Conservation (phyloP, 2,113 vertebrate genomes). For the Copsychus sechellarum region DNA sequence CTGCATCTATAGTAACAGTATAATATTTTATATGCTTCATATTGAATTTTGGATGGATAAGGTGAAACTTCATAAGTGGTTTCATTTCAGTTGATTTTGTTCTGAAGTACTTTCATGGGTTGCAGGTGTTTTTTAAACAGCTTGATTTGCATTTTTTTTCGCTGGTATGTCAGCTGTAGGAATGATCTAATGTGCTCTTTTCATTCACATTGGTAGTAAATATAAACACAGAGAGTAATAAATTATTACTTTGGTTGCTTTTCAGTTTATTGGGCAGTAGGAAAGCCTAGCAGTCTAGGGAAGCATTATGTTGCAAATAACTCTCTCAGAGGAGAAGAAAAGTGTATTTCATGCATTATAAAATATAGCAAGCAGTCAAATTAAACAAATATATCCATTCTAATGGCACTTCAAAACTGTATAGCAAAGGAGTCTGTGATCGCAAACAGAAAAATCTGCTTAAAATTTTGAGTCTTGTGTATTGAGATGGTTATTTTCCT, state of each 20-base stretch:
- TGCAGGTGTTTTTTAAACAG: not conserved
- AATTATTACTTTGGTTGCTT: not conserved
- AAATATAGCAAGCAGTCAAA: slow-evolving; percentile 2
- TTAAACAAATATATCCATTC: not conserved
- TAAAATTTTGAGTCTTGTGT: not conserved
- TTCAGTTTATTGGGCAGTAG: not conserved
- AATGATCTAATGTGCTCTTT: not conserved
- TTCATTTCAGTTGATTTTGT: not conserved
- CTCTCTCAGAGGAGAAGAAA: not conserved
- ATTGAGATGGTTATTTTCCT: not conserved
- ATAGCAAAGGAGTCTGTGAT: not conserved
- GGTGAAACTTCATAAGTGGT: not conserved
- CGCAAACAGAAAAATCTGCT: not conserved
- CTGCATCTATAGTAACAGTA: not conserved
- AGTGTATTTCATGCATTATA: not conserved
- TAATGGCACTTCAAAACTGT: not conserved
- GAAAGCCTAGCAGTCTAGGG: not conserved
- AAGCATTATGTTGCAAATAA: slow-evolving; percentile 15
- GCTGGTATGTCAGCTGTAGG: not conserved
- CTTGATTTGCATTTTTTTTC: not conserved
- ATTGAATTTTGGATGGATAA: not conserved
- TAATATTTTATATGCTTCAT: not conserved
- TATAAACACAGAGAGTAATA: not conserved
- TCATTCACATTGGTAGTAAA: not conserved
- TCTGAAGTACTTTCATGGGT: not conserved